Conservation (phyloP, 2,888 invertebrate genomes). For the Heliconius aoede region DNA sequence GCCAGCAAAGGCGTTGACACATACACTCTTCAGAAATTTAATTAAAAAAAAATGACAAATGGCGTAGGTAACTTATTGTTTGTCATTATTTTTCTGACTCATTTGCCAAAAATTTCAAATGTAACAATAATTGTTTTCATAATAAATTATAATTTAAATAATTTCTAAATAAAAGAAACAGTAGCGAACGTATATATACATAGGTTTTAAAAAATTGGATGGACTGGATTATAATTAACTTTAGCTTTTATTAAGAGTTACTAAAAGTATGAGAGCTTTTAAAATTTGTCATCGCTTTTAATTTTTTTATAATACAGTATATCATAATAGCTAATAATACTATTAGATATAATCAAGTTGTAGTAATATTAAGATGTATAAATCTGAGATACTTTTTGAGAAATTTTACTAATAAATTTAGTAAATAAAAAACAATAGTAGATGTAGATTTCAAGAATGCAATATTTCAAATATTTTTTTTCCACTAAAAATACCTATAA, state of each 20-base stretch:
- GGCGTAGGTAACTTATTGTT: constrained; percentile 59
- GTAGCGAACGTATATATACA: background rate
- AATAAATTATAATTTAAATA: background rate
- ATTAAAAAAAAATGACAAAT: constrained; percentile 55
- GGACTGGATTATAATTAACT: background rate
- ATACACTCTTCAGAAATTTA: constrained; percentile 56
- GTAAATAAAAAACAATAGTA: too few species aligned
- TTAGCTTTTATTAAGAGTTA: background rate
- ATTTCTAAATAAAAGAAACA: background rate
- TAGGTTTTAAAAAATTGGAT: background rate
- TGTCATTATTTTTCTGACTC: constrained; percentile 48
- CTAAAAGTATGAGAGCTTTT: background rate
- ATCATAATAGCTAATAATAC: too few species aligned
- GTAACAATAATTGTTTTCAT: background rate
- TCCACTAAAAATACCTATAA: background rate
- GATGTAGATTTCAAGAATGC: background rate
- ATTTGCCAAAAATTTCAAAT: constrained; percentile 32
- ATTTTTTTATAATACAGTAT: too few species aligned
- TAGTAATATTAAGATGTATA: too few species aligned
- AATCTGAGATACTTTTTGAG: too few species aligned
- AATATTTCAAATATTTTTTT: background rate
- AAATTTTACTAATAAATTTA: too few species aligned
- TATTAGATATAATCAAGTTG: too few species aligned
- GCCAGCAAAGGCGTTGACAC: constrained; percentile 61
- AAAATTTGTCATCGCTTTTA: background rate